phyloP scores from a whole-genome alignment of 2,888 invertebrate genomes.

The Heliconius hortense region DNA sequence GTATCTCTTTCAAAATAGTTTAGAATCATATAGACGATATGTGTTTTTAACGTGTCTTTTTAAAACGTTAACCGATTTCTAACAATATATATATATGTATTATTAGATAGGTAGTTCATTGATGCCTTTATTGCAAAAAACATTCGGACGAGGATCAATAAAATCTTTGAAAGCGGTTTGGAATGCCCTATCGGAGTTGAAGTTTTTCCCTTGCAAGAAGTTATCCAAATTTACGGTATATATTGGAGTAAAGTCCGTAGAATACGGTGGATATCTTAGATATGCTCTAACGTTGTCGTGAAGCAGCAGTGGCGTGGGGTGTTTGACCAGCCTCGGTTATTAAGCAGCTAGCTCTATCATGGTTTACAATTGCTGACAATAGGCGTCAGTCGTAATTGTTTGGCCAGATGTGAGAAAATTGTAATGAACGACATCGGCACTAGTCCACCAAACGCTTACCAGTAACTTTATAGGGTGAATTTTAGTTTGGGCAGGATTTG shows the following conservation, averaged over 20 bases:
- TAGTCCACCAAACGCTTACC: not conserved
- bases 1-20: too few relatives aligned
- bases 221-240: not conserved
- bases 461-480: not conserved
- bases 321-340: not conserved
- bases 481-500: not conserved
- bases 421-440: not conserved
- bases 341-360: not conserved
- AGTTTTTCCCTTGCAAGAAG: not conserved
- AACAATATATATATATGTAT: too few relatives aligned
- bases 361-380: not conserved
- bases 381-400: too few relatives aligned
- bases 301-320: not conserved
- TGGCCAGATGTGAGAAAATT: not conserved
- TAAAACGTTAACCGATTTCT: too few relatives aligned
- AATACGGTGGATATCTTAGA: too few relatives aligned
- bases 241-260: not conserved
- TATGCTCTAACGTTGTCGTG: too few relatives aligned
- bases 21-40: too few relatives aligned
- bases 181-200: not conserved
- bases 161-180: too few relatives aligned
- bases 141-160: too few relatives aligned
- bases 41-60: too few relatives aligned
- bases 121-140: too few relatives aligned
- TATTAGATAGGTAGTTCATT: too few relatives aligned